Percentiles rank a stretch among this genome's conserved stretches.
Evolutionary conservation across 1,140 invertebrate genomes (phyloP).

Genomic region (Eupeodes corollae): DNA sequence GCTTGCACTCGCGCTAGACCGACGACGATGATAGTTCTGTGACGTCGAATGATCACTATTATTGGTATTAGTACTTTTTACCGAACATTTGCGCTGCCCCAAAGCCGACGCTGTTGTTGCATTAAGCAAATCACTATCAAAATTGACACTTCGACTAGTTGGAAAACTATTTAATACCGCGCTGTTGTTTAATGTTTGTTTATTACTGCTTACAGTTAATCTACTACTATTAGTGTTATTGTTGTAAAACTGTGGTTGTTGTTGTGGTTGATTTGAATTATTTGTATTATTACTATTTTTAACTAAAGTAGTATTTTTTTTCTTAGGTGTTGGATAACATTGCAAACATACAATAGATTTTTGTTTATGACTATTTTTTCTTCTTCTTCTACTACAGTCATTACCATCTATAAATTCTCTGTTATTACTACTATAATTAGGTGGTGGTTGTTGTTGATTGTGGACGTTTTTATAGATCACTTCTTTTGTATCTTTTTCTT

Average conservation of each 20-base stretch:
- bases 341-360: too few species aligned
- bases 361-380: too few species aligned
- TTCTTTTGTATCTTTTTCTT: neutral
- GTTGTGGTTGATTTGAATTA: too few species aligned
- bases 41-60: neutral
- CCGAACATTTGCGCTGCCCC: neutral
- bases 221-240: too few species aligned
- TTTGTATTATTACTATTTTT: too few species aligned
- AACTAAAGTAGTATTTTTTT: too few species aligned
- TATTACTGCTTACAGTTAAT: too few species aligned
- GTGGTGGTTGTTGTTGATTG: neutral
- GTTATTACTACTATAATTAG: neutral
- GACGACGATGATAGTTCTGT: neutral
- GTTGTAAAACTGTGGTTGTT: too few species aligned
- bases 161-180: too few species aligned
- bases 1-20: slow-evolving; percentile 24
- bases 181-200: too few species aligned
- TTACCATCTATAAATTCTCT: neutral
- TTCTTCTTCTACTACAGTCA: neutral
- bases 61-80: neutral
- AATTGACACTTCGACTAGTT: too few species aligned
- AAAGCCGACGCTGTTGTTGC: slow-evolving; percentile 1
- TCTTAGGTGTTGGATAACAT: too few species aligned
- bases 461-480: neutral
- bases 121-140: neutral